These are phyloP conservation scores for Diplolepis rosae DNA, from an alignment of 2,888 invertebrate species.

Conservation along the genomic window DNA sequence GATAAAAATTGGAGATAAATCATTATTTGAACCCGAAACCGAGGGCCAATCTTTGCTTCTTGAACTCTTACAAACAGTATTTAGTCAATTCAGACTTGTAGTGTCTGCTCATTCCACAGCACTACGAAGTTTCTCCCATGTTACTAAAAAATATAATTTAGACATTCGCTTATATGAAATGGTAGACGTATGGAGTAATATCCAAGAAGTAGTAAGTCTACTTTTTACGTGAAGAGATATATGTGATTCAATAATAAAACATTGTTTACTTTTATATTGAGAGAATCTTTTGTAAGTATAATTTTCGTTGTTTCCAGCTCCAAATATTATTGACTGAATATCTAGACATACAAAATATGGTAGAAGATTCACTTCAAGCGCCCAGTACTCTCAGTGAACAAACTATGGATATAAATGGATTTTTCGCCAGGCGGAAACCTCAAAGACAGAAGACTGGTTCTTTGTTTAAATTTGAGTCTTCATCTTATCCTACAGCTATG, in stretches of 20 bases:
- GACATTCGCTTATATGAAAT: constrained; percentile 80
- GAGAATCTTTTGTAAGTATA: constrained; percentile 7
- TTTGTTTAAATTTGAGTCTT: constrained; percentile 68
- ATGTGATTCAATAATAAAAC: not conserved
- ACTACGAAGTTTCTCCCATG: constrained; percentile 79
- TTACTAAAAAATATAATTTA: constrained; percentile 77
- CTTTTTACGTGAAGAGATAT: not conserved
- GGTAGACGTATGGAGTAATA: constrained; percentile 91
- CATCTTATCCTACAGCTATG: constrained; percentile 75
- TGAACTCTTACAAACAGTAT: constrained; percentile 83
- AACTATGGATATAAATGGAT: constrained; percentile 76
- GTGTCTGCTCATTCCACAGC: constrained; percentile 84
- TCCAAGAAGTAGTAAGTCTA: constrained; percentile 87
- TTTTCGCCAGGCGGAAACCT: constrained; percentile 75
- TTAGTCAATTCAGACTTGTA: constrained; percentile 89
- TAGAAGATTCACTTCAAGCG: constrained; percentile 77
- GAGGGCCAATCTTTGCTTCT: constrained; percentile 74
- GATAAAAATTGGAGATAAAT: constrained; percentile 31
- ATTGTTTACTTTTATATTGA: not conserved
- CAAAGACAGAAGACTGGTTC: constrained; percentile 65
- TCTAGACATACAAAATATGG: constrained; percentile 88
- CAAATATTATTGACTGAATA: constrained; percentile 90
- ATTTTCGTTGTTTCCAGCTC: constrained; percentile 75
- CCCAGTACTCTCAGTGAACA: constrained; percentile 72
- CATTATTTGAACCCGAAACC: constrained; percentile 46